These are phyloP conservation scores for Camptogramma bilineatum DNA, from an alignment of 2,888 invertebrate species.

Conservation along the genomic window DNA sequence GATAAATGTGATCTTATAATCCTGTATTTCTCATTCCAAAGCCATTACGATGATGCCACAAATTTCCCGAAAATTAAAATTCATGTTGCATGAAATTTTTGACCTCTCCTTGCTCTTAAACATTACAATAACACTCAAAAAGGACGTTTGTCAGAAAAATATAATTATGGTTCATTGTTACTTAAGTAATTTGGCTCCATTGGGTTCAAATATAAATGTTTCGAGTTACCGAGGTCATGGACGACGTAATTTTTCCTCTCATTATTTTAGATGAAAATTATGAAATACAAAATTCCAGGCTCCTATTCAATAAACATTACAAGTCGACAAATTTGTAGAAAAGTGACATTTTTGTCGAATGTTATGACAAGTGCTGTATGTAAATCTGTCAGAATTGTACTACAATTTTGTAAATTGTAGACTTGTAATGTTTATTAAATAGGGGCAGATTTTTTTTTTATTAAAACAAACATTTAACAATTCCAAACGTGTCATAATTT, in stretches of 20 bases:
- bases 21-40: conserved; percentile 3
- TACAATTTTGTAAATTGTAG: no score
- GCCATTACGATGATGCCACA: conserved; percentile 4
- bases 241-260: conserved; percentile 34
- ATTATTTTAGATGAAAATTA: conserved; percentile 31
- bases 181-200: conserved; percentile 42
- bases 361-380: no score
- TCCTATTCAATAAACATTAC: no score
- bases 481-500: no score
- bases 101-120: conserved; percentile 27
- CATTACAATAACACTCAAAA: conserved; percentile 37
- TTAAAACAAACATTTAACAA: no score
- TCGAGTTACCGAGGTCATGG: conserved; percentile 35
- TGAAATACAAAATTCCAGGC: neutral
- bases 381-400: no score
- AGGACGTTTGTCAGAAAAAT: conserved; percentile 41
- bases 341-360: no score
- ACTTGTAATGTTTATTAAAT: no score
- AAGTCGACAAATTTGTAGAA: no score
- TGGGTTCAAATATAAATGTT: conserved; percentile 43
- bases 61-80: conserved; percentile 30
- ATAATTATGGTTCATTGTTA: conserved; percentile 41
- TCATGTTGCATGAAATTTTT: conserved; percentile 32
- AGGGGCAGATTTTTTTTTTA: no score
- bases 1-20: neutral